phyloP scores from a whole-genome alignment of 1,140 invertebrate genomes.

The Drosophila arizonae region DNA sequence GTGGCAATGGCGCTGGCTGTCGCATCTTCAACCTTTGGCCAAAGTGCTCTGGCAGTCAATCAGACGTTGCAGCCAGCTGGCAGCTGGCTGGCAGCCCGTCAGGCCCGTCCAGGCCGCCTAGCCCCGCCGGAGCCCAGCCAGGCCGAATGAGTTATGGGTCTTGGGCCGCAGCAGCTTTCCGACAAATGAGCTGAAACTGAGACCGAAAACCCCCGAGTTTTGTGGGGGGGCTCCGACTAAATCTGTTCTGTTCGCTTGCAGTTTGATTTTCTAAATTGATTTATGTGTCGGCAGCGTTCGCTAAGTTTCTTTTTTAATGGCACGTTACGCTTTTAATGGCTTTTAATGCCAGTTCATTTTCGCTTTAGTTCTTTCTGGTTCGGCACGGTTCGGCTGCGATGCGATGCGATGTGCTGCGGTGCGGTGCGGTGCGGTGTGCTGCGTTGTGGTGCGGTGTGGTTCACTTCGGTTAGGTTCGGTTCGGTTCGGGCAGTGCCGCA shows the following conservation, averaged over 20 bases:
- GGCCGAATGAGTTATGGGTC: slow-evolving; percentile 29
- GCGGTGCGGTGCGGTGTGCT: neutral
- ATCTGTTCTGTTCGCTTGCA: neutral
- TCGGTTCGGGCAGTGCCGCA: slow-evolving; percentile 5
- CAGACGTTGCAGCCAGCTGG: slow-evolving; percentile 62
- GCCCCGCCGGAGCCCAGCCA: neutral
- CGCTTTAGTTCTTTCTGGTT: slow-evolving; percentile 9
- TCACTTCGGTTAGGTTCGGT: neutral
- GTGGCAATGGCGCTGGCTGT: slow-evolving; percentile 1
- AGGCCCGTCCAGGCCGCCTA: neutral
- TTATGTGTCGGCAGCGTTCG: slow-evolving; percentile 49
- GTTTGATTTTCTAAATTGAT: slow-evolving; percentile 39
- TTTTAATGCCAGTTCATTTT: slow-evolving; percentile 25
- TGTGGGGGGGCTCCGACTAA: neutral
- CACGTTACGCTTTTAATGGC: slow-evolving; percentile 40
- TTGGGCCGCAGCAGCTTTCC: neutral
- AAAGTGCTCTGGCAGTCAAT: slow-evolving; percentile 53
- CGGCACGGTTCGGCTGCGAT: neutral
- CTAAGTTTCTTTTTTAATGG: slow-evolving; percentile 49
- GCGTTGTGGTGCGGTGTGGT: neutral
- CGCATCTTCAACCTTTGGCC: slow-evolving; percentile 36
- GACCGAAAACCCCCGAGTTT: neutral
- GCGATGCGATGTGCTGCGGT: too few species aligned
- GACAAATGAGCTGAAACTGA: slow-evolving; percentile 37
- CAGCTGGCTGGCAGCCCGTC: slow-evolving; percentile 33